Percentiles rank a stretch among this genome's conserved stretches.
Evolutionary conservation across 2,888 invertebrate genomes (phyloP).

Genomic region (Callyntrura guangdongensis): DNA sequence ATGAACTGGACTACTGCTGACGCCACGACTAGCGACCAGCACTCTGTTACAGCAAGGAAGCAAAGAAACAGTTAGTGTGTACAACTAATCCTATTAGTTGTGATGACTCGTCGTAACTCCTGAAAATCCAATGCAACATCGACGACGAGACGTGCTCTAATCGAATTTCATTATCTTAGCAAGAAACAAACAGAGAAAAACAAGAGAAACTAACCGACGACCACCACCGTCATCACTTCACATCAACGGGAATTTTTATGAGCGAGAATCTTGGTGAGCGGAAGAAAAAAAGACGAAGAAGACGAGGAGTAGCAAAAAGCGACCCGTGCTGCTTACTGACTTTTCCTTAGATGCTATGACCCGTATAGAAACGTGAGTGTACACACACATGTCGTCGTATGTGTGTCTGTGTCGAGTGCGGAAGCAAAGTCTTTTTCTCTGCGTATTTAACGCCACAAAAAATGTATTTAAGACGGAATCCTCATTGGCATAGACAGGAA

Average conservation of each 20-base stretch:
- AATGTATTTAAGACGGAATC: not conserved
- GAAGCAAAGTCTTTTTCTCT: conserved; percentile 27
- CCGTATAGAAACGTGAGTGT: conserved; percentile 7
- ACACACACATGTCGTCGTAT: not conserved
- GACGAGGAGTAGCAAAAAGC: not conserved
- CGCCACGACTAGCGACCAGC: not conserved
- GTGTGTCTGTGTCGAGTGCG: conserved; percentile 2
- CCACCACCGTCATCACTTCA: conserved; percentile 39
- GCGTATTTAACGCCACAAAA: conserved; percentile 13
- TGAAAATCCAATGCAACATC: conserved; percentile 84
- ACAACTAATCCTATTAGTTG: conserved; percentile 84
- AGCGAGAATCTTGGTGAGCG: conserved; percentile 51
- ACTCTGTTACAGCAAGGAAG: conserved; percentile 15
- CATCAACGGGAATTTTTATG: conserved; percentile 77
- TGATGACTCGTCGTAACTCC: conserved; percentile 84
- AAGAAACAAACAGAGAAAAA: conserved; percentile 73
- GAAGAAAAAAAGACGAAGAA: not conserved
- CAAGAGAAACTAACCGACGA: conserved; percentile 76
- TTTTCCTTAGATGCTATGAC: conserved; percentile 31
- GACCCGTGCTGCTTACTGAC: conserved; percentile 5
- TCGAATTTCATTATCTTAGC: conserved; percentile 85
- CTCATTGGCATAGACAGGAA: conserved; percentile 28
- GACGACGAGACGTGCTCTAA: conserved; percentile 82
- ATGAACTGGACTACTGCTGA: not conserved
- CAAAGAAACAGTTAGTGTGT: conserved; percentile 82